Conservation (phyloP, 2,888 invertebrate species). For the Nephrotoma guestfalica region DNA sequence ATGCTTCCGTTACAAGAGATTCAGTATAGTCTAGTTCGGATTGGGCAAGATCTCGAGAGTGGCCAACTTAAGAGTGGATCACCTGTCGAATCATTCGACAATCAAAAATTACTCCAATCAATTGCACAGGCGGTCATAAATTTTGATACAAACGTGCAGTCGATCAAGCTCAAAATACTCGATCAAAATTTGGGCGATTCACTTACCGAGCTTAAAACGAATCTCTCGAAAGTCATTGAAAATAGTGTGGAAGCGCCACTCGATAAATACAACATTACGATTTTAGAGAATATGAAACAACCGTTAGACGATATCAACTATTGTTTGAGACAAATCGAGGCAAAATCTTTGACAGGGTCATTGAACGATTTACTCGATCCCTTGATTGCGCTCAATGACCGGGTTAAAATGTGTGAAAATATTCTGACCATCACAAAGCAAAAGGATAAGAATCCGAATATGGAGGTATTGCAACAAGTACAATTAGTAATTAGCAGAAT, state of each 20-base stretch:
- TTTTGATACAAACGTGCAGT: conserved; percentile 30
- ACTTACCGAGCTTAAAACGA: conserved; percentile 34
- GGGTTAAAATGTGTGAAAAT: conserved; percentile 23
- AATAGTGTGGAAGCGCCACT: conserved; percentile 37
- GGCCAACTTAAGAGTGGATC: conserved; percentile 25
- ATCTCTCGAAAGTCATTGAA: conserved; percentile 40
- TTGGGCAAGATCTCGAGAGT: conserved; percentile 33
- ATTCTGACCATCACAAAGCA: conserved; percentile 19
- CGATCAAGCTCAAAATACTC: background rate
- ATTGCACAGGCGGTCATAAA: conserved; percentile 31
- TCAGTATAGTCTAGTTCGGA: conserved; percentile 35
- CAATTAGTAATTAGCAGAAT: conserved; percentile 21
- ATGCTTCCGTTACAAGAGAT: conserved; percentile 44
- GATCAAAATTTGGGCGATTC: background rate
- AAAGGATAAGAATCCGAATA: conserved; percentile 20
- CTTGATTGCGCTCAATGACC: conserved; percentile 23
- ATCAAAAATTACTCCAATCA: conserved; percentile 29
- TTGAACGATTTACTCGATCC: conserved; percentile 28
- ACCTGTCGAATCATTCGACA: conserved; percentile 26
- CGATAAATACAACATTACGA: conserved; percentile 28
- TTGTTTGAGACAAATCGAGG: conserved; percentile 30
- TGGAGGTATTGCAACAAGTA: conserved; percentile 22
- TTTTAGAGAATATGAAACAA: conserved; percentile 35
- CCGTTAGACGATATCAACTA: conserved; percentile 37
- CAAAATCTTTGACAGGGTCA: conserved; percentile 28